Conservation (phyloP, 2,113 vertebrate species). For the Melospiza georgiana region DNA sequence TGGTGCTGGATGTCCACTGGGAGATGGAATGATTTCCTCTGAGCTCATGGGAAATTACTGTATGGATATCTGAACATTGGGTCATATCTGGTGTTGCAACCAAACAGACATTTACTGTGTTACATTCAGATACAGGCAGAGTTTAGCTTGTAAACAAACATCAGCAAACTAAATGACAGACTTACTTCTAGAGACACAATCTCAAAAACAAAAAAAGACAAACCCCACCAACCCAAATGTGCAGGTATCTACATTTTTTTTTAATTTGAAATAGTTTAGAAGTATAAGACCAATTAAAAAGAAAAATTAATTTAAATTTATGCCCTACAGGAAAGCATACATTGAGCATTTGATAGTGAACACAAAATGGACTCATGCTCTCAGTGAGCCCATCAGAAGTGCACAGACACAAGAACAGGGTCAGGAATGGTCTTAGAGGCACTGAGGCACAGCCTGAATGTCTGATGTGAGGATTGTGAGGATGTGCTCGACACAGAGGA, state of each 20-base stretch:
- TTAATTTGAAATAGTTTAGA: background rate
- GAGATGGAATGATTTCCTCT: slow-evolving; percentile 15
- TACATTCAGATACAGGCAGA: background rate
- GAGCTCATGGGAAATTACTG: slow-evolving; percentile 18
- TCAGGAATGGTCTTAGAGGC: background rate
- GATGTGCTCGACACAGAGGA: background rate
- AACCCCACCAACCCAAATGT: rapidly evolving
- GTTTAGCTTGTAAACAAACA: background rate
- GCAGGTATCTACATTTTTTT: background rate
- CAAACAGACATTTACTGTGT: background rate
- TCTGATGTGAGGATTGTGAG: background rate
- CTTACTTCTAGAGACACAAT: background rate
- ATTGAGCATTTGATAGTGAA: background rate
- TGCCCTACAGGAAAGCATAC: background rate
- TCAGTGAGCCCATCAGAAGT: background rate
- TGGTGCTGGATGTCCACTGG: background rate
- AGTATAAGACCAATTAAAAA: background rate
- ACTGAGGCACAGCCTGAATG: rapidly evolving
- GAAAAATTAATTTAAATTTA: background rate
- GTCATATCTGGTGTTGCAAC: background rate
- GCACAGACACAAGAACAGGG: background rate
- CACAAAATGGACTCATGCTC: background rate
- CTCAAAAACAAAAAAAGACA: background rate
- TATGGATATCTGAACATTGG: background rate
- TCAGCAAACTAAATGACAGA: background rate